Base-by-base conservation (phyloP, 2,888 invertebrate genomes). In the Idaea dimidiata region DNA sequence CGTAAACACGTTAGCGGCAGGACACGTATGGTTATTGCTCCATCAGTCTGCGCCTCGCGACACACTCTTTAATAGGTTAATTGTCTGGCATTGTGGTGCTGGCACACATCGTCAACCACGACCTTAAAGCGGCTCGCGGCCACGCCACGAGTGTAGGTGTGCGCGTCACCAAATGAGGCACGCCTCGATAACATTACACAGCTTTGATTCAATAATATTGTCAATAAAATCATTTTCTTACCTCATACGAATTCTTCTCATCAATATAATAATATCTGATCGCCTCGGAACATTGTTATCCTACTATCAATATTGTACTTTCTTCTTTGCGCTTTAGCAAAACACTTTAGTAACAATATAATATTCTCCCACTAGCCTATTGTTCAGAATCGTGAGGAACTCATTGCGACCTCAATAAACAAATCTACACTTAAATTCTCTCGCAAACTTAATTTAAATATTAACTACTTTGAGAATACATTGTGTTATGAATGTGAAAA, bases 61-160 rank as follows among this genome's bases (percentile, higher is more conserved):
- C 83, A 80, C 78, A 86, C 84, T 87, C 84, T 89, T 88, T 90
- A 89, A 90, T 90, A 89, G 89, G 89, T 88, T 91, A 91, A 92
- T 91, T 89, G 88, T 82, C 87, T 88, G 86, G 88, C 89, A 91
- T 91, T 89, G 91, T 91, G 81, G 85, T 86, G 87, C 87, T 90
- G 89, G 90, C 88, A 90, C 86, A 88, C 84, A 87, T 88, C 83
- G 85, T 75, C 86, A 86, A 82, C 84, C 81, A 81, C 90, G 91
- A 91, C 91, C 91, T 91, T 88, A 91, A 81, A 85, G 81, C 82
- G 83, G 75, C 86, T 87, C 82, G 88, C 86, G 90, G 88, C 89
- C 89, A 87, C 86, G 82, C 82, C 86, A 83, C 86, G 87, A 86
- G 78, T 83, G 82, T 84, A 84, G 82, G 84, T 84, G 81, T 81